Conservation (phyloP, 2,113 vertebrate genomes). For the Oryzias javanicus region DNA sequence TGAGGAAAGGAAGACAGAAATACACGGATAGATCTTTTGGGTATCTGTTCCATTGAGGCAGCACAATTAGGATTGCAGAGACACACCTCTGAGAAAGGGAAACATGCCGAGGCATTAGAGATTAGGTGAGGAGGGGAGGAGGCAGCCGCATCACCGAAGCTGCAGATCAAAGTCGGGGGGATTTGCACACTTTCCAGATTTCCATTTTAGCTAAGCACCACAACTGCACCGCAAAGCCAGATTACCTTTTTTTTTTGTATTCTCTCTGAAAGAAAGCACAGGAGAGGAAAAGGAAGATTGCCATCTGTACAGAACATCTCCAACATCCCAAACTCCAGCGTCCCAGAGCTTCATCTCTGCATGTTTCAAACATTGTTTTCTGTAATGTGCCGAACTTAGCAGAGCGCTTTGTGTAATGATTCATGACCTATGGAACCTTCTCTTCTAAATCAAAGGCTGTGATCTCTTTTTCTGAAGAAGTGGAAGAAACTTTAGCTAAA, state of each 20-base stretch:
- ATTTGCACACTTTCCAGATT: conserved; percentile 62
- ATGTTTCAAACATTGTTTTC: conserved; percentile 37
- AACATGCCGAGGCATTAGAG: conserved; percentile 54
- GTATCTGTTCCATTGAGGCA: conserved; percentile 38
- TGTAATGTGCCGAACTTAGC: conserved; percentile 45
- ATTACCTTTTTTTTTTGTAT: conserved; percentile 58
- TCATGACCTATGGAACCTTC: conserved; percentile 23
- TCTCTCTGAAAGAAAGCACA: conserved; percentile 50
- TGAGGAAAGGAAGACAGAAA: neutral
- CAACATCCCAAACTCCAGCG: conserved; percentile 40
- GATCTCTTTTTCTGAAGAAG: no score
- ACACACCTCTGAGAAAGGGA: conserved; percentile 52
- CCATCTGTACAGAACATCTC: conserved; percentile 32
- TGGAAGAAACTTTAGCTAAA: no score
- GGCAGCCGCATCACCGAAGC: conserved; percentile 42
- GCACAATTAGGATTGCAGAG: conserved; percentile 57
- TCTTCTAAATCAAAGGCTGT: no score
- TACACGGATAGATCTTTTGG: conserved; percentile 37
- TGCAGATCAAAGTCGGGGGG: conserved; percentile 66
- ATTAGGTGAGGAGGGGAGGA: conserved; percentile 52
- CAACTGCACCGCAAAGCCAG: conserved; percentile 51
- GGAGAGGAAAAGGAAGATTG: conserved; percentile 36
- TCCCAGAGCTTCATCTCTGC: conserved; percentile 27
- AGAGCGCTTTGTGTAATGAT: conserved; percentile 49
- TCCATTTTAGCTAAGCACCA: conserved; percentile 59